Evolutionary conservation across 2,797 vertebrate species (phyloP).

Genomic region (Arctocebus calabarensis): DNA sequence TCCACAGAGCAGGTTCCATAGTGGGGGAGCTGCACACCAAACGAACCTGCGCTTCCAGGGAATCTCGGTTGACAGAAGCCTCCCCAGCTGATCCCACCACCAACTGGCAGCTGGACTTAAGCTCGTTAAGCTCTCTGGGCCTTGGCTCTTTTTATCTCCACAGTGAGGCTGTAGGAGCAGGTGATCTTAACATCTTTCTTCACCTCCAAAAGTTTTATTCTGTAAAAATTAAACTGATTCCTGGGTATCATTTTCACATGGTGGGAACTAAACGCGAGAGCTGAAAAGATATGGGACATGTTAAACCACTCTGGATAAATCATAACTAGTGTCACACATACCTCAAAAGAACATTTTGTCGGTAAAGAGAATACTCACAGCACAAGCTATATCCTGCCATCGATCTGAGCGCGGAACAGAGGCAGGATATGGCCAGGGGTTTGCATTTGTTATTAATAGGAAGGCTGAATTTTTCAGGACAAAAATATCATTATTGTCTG

Average conservation of each 20-base stretch:
- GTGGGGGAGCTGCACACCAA: neutral
- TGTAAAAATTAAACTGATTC: neutral
- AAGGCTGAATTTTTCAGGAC: slow-evolving; percentile 72
- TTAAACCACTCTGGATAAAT: slow-evolving; percentile 21
- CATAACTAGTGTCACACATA: neutral
- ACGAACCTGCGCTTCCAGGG: slow-evolving; percentile 45
- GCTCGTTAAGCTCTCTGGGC: neutral
- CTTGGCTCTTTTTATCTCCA: fast-evolving
- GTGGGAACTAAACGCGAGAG: neutral
- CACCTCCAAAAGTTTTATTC: neutral
- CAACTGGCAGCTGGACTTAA: fast-evolving
- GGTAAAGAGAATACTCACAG: neutral
- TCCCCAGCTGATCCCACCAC: fast-evolving
- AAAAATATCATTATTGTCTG: slow-evolving; percentile 73
- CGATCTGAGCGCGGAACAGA: neutral
- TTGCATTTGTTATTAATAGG: slow-evolving; percentile 72
- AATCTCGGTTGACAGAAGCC: neutral
- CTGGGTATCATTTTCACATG: slow-evolving; percentile 43
- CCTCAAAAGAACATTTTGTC: slow-evolving; percentile 17
- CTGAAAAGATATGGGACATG: neutral
- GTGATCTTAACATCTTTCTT: neutral
- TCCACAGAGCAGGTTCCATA: slow-evolving; percentile 31
- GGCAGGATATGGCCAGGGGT: neutral
- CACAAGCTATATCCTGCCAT: slow-evolving; percentile 40
- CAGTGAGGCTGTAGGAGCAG: neutral